Base-by-base conservation (phyloP, 2,797 vertebrate genomes). In the Sebastes nivosus region DNA sequence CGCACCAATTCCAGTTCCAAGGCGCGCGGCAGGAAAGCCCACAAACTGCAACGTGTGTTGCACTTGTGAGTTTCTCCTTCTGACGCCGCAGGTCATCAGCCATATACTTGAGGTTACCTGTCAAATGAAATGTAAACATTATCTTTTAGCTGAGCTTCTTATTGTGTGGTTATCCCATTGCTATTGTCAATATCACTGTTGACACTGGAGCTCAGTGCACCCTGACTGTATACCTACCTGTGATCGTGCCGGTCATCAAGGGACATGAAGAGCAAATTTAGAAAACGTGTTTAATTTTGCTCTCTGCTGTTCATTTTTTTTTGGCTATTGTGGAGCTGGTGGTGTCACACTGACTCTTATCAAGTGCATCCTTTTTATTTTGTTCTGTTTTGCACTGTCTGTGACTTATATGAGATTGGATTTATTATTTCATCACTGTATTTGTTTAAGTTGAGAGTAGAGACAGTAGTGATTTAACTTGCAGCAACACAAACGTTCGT, bases 51-150 rank as follows among this genome's bases (percentile, higher is more conserved):
- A 80, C 77, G 67, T 22, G 34, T 42, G 75, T 82, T 82, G 80
- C 50, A 75, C 67, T 79, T 84, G 81, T 80, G 84, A 84, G 74
- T 65, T 86, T 87, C 64, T 76, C 83, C 75, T 71, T 42, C 74
- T 60, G 58, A 84, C 25, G 32, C 78, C n/a, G 29, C 81, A 83
- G 52, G 75, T 66, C 73, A 66, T 87, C 81, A 81, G 87, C 55
- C 79, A 83, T 70, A 86, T 57, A 76, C 70, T 74, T 72, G 65
- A 70, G 79, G 72, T 75, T 64, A 79, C 61, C 82, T 42, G 71
- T 68, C 83, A 74, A 89, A 86, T 76, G 71, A 93, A 88, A 87
- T 87, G 74, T 88, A 87, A 89, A 91, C 83, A 84, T 77, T 72
- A 61, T 79, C 71, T 84, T 87, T 87, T 79, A 80, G 60, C 77